phyloP scores from a whole-genome alignment of 2,797 vertebrate species.

The Sebastes elongatus region DNA sequence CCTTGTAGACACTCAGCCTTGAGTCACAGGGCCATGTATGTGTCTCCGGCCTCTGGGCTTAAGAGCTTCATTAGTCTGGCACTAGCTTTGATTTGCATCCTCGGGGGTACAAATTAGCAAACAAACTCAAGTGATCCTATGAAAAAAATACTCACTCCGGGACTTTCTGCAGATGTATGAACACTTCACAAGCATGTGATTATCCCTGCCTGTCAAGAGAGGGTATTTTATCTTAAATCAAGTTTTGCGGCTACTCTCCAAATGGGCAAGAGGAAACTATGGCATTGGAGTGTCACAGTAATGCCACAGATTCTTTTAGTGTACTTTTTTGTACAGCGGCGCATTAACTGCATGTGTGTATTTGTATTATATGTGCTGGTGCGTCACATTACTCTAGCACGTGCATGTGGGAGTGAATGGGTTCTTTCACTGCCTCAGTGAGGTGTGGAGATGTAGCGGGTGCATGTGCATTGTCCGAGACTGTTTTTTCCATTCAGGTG shows the following conservation, averaged over 20 bases:
- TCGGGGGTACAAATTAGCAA: slow-evolving; percentile 78
- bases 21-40: slow-evolving; percentile 50
- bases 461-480: slow-evolving; percentile 52
- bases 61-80: slow-evolving; percentile 79
- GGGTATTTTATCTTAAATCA: slow-evolving; percentile 17
- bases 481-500: slow-evolving; percentile 67
- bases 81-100: slow-evolving; percentile 76
- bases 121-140: slow-evolving; percentile 62
- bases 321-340: background rate
- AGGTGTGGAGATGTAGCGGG: slow-evolving; percentile 22
- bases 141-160: slow-evolving; percentile 31
- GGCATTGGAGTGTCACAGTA: background rate
- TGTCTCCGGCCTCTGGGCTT: slow-evolving; percentile 66
- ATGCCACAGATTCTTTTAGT: background rate
- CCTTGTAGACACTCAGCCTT: slow-evolving; percentile 37
- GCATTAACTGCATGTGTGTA: background rate
- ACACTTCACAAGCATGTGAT: slow-evolving; percentile 34
- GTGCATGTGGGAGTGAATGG: background rate
- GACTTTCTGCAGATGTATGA: slow-evolving; percentile 32
- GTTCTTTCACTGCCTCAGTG: slow-evolving; percentile 38
- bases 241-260: background rate
- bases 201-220: slow-evolving; percentile 27
- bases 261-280: background rate
- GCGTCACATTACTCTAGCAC: background rate
- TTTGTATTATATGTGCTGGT: background rate